Base-by-base conservation (phyloP, 2,797 vertebrate genomes). In the Anisognathus igniventris region DNA sequence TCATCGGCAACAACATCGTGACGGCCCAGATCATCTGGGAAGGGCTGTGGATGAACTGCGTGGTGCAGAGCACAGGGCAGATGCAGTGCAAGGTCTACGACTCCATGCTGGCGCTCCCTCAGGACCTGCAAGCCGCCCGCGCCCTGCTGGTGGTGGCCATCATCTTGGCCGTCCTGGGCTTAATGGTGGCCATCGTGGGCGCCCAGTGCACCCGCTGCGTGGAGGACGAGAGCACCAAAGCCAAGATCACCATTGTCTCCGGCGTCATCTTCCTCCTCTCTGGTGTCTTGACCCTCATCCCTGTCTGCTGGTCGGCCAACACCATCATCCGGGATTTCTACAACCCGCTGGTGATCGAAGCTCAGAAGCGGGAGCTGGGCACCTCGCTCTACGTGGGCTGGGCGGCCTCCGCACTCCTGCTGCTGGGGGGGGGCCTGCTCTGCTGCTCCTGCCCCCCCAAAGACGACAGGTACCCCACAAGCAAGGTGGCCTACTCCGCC, bases 131-230 rank as follows among this genome's bases (percentile, higher is more conserved):
- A 86, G 99, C 99, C 0, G 99, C 99, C 35, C 98, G 99, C 0
- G 99, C 99, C 40, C 97, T 99, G 91, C 97, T 98, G 10, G 97
- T 99, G 60, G 98, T 99, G 57, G 97, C 99, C 97, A 98, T 99
- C 81, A 96, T 99, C 70, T 57, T 99, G 53, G 98, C 98, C 4
- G 96, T 98, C 42, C 77, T 99, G 17, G 99, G 98, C 18, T 94
- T 99, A 57, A 92, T 99, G 40, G 97, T 99, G n/a, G 98, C 98
- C 95, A 98, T 99, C 15, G 97, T 98, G 44, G 99, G 99, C 3
- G 99, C 99, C 45, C 98, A 99, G 96, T 99, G 99, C 97, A 99
- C 99, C 90, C 98, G 98, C 97, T 99, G 99, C 92, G 98, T 99
- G 7, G 98, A 99, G 39, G 99, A 99, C 0, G 99, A 99, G 78